phyloP scores from a whole-genome alignment of 2,797 vertebrate species.

The Propithecus perrieri region DNA sequence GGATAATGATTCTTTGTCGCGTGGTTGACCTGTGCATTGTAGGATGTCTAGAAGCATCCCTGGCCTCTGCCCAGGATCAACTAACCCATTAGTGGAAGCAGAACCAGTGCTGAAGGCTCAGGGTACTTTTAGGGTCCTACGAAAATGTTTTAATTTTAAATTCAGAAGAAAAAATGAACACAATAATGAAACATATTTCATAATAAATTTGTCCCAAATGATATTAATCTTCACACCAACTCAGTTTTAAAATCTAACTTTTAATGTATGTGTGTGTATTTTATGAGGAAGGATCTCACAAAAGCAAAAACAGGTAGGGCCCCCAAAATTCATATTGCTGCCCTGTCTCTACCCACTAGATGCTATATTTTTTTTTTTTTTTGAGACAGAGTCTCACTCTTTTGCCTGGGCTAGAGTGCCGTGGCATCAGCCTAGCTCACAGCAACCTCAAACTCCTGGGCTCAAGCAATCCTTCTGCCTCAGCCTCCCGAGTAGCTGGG shows the following conservation, averaged over 20 bases:
- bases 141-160: background rate
- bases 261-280: background rate
- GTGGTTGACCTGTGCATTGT: rapidly evolving
- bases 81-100: too few relatives aligned
- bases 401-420: too few relatives aligned
- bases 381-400: too few relatives aligned
- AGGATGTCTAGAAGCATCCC: background rate
- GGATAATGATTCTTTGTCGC: too few relatives aligned
- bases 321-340: rapidly evolving
- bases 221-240: background rate
- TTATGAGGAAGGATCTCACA: background rate
- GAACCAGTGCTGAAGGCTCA: background rate
- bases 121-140: background rate
- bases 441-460: too few relatives aligned
- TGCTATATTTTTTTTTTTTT: too few relatives aligned
- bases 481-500: too few relatives aligned
- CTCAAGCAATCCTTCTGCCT: too few relatives aligned
- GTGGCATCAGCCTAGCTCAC: too few relatives aligned
- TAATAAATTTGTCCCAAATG: background rate
- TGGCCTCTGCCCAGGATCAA: background rate
- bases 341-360: background rate
- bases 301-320: background rate
- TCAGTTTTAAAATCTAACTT: background rate
- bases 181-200: background rate
- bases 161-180: background rate